phyloP scores from a whole-genome alignment of 2,113 vertebrate species.

The Callithrix jacchus region DNA sequence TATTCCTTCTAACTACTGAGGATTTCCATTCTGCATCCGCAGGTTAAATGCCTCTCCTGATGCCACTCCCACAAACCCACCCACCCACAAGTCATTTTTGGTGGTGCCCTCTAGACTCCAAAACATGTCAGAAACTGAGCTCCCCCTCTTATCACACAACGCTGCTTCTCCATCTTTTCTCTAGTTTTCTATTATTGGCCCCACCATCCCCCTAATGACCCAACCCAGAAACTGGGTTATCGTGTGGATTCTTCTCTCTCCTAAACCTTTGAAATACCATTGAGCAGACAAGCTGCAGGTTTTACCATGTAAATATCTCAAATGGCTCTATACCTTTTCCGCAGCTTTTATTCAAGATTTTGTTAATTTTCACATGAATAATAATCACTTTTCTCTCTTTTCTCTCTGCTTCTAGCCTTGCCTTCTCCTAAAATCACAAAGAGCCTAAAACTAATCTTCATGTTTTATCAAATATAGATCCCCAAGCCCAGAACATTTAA shows the following conservation, averaged over 20 bases:
- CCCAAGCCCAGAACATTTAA: not conserved
- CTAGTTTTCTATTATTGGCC: too few relatives aligned
- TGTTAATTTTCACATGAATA: not conserved
- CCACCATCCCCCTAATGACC: too few relatives aligned
- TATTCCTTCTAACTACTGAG: not conserved
- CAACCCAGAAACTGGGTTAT: not conserved
- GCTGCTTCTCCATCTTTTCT: not conserved
- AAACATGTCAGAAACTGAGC: not conserved
- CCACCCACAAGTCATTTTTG: not conserved
- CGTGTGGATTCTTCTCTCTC: not conserved
- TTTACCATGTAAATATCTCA: not conserved
- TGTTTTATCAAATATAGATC: not conserved
- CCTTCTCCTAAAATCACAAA: not conserved
- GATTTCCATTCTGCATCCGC: not conserved
- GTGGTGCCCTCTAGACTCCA: not conserved
- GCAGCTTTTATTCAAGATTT: not conserved
- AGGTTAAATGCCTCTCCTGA: not conserved
- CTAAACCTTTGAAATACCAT: not conserved
- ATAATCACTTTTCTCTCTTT: not conserved
- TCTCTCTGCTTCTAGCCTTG: not conserved
- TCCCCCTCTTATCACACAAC: not conserved
- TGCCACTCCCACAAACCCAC: not conserved
- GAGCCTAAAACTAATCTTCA: not conserved
- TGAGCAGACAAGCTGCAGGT: not conserved
- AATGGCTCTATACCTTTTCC: not conserved